Evolutionary conservation across 1,140 invertebrate species (phyloP), one percentile per base, ranked within the genome.

Genomic region (Asbolus verrucosus): DNA sequence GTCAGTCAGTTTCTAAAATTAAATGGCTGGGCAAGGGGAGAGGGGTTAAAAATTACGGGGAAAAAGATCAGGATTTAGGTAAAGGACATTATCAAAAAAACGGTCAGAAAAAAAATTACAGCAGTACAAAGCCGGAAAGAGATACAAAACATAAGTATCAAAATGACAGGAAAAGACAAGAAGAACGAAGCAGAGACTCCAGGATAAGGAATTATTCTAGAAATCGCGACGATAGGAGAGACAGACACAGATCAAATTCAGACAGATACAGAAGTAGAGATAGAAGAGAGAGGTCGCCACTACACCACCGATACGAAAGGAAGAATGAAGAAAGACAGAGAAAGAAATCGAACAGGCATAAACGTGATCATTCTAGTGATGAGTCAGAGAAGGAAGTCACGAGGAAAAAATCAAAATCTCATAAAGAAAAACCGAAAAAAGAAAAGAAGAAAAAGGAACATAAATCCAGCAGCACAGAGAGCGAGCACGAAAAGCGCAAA

Each of bases 1-100:
- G 96, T 75, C 98, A 99, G 80, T 98, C 96, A 38, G 97, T 99
- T 0, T 90, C 96, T 0, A 98, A 97, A 83, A 89, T 95, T 75
- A 89, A 90, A 73, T 96, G 93, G 93, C 85, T 88, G 63, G 94
- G 94, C 0, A 95, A 95, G 82, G 94, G 92, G 0, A 86, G 89
- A 78, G 61, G 61, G 4, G 61, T 63, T 9, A 39, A 21, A 33
- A 63, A 63, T 63, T 63, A 33, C 6, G 61, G 61, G 5, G 61
- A 38, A 11, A 63, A 63, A 41, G 33, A 27, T 6, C 14, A 19
- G 14, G 36, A 63, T 63, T 41, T 63, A 16, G 61, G 61, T 11
- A 41, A 27, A 16, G 31, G 46, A 2, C 11, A 63, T 6, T 18
- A 46, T 4, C 39, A 67, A 16, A 68, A 50, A 65, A 50, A 65